Base-by-base conservation (phyloP, 2,797 vertebrate species). In the Acipenser ruthenus region DNA sequence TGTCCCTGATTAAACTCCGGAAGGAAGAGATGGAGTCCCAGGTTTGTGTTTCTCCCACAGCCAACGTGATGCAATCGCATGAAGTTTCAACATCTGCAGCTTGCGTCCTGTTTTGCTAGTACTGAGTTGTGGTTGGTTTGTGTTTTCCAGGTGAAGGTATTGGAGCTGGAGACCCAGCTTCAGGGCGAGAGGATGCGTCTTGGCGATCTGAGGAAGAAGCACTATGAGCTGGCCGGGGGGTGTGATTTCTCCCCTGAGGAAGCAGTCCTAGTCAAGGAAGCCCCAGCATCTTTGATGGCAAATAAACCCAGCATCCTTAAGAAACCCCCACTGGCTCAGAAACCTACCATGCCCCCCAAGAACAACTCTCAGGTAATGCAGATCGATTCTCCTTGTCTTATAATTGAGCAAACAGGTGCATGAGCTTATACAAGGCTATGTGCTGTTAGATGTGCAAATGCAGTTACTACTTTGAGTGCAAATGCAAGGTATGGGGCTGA, bases 21-120 rank as follows among this genome's bases (percentile, higher is more conserved):
- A 98, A 90, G 75, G 94, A 99, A 68, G 96, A 99, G 82, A 96
- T 99, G 90, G 96, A 99, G 76, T 90, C 93, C 0, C 95, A 99
- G 90, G 96, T 93, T 78, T 79, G 58, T 1, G 6, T 6, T 1
- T 6, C 2, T 0, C 51, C 8, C 2, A 3, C 53, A 0, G 15
- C 11, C 2, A 0, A 3, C 13, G 2, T 1, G 23, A 11, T 10
- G 1, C 10, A 4, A 23, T 11, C 23, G 15, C 8, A 7, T 11
- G 10, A 3, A 12, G 8, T n/a, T 9, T 50, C 51, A 11, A 7
- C 7, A 7, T 0, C 8, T 0, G 18, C n/a, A 48, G 49, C 61
- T n/a, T 15, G 18, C 18, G 10, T 50, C 3, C 51, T 52, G 7
- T 1, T 6, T 47, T 48, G 0, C n/a, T 8, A 10, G 2, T 8